Percentiles rank a stretch among this genome's conserved stretches.
Evolutionary conservation across 2,113 vertebrate species (phyloP).

Genomic region (Rana temporaria): DNA sequence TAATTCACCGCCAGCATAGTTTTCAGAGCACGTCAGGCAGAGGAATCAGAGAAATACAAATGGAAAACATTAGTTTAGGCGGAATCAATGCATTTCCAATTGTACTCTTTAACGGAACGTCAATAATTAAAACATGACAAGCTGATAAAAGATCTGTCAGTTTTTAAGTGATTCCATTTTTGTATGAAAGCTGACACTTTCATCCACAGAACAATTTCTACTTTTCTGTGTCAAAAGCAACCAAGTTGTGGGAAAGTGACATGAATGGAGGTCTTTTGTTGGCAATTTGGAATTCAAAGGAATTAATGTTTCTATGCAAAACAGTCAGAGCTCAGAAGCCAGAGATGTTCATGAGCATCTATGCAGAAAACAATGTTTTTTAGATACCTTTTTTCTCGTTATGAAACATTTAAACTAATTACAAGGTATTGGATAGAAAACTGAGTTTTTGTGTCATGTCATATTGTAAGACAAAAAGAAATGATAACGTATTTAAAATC

Average conservation of each 20-base stretch:
- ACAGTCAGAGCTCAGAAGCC: background rate
- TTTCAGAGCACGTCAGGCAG: background rate
- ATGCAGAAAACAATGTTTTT: background rate
- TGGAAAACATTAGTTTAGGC: background rate
- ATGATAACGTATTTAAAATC: no score
- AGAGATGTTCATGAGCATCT: background rate
- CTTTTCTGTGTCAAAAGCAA: background rate
- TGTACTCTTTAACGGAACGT: slow-evolving; percentile 16
- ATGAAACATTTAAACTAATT: background rate
- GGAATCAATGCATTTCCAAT: slow-evolving; percentile 30
- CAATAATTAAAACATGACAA: slow-evolving; percentile 48
- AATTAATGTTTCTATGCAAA: slow-evolving; percentile 28
- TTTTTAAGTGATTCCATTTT: slow-evolving; percentile 16
- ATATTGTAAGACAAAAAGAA: no score
- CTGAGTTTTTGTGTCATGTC: background rate
- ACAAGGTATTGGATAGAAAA: slow-evolving; percentile 1
- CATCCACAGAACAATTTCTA: slow-evolving; percentile 31
- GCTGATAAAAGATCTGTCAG: slow-evolving; percentile 39
- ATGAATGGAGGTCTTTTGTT: slow-evolving; percentile 33
- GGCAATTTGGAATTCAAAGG: background rate
- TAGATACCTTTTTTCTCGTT: background rate
- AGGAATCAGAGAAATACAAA: background rate
- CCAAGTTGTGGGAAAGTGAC: slow-evolving; percentile 23
- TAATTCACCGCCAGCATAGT: background rate
- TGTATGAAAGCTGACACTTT: slow-evolving; percentile 42